Evolutionary conservation across 37 sponge, comb jelly and placozoan genomes (phyloP).

Genomic region (Eunapius fragilis): DNA sequence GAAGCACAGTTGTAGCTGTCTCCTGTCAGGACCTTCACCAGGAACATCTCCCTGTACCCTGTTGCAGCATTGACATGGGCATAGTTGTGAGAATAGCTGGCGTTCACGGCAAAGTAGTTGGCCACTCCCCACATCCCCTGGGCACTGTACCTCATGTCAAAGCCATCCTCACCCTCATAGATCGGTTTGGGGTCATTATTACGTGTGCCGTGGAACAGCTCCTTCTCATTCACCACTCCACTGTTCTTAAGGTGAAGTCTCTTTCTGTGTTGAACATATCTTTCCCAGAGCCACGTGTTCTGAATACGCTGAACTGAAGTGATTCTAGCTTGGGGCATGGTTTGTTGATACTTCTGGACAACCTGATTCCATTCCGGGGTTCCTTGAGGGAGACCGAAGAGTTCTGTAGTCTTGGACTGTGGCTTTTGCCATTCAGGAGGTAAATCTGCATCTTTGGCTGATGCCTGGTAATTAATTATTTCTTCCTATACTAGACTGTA

Average conservation of each 20-base stretch:
- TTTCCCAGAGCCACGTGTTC: slow-evolving; percentile 83
- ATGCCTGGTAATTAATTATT: slow-evolving; percentile 24
- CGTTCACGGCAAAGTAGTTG: slow-evolving; percentile 89
- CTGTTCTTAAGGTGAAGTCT: slow-evolving; percentile 62
- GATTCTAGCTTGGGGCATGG: slow-evolving; percentile 43
- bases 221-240: slow-evolving; percentile 61
- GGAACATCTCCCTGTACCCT: slow-evolving; percentile 66
- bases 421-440: slow-evolving; percentile 64
- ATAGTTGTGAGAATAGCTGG: slow-evolving; percentile 81
- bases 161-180: slow-evolving; percentile 76
- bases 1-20: slow-evolving; percentile 46
- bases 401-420: slow-evolving; percentile 7
- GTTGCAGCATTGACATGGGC: slow-evolving; percentile 21
- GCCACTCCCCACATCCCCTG: slow-evolving; percentile 86
- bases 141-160: slow-evolving; percentile 79
- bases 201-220: slow-evolving; percentile 83
- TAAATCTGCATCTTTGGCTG: not conserved
- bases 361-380: slow-evolving; percentile 56
- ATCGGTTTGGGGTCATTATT: slow-evolving; percentile 61
- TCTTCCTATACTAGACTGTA: slow-evolving; percentile 19
- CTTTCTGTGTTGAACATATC: slow-evolving; percentile 57
- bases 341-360: slow-evolving; percentile 26
- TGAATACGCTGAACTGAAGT: slow-evolving; percentile 65
- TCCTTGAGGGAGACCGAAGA: slow-evolving; percentile 23
- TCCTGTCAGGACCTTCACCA: slow-evolving; percentile 78